These are phyloP conservation scores for Forbesichthys papilliferus DNA, from an alignment of 2,113 vertebrate species.

Conservation along the genomic window DNA sequence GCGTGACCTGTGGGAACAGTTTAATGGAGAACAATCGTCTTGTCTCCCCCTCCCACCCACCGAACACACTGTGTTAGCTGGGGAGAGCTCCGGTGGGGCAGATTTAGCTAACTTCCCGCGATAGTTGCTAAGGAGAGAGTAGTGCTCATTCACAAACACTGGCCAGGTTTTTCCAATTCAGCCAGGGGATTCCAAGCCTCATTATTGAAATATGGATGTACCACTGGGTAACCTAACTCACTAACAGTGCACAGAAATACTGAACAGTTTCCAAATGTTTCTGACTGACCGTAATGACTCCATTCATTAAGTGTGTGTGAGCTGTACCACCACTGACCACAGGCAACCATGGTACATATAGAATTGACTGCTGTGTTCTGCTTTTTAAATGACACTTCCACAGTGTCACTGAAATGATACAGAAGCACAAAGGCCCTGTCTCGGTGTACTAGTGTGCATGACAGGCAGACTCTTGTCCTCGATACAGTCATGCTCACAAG, in stretches of 20 bases:
- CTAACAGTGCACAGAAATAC: background rate
- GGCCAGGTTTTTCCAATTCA: background rate
- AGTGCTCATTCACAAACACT: background rate
- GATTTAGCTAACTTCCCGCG: background rate
- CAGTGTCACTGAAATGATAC: slow-evolving; percentile 11
- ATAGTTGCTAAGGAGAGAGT: background rate
- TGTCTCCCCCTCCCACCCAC: background rate
- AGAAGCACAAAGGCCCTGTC: slow-evolving; percentile 13
- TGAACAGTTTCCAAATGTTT: background rate
- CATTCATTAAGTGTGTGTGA: background rate
- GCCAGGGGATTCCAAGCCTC: background rate
- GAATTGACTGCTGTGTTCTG: background rate
- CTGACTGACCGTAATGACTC: background rate
- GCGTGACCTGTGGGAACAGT: background rate
- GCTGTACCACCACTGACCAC: background rate
- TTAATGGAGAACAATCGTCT: background rate
- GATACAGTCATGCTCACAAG: slow-evolving; percentile 27
- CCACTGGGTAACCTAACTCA: background rate
- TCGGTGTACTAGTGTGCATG: background rate
- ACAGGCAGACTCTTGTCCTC: background rate
- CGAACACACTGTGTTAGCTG: background rate
- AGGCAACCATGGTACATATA: background rate
- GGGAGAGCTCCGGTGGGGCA: background rate
- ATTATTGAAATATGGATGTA: background rate
- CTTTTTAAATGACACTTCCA: slow-evolving; percentile 1